These are phyloP conservation scores for Phocoena phocoena DNA, from an alignment of 2,113 vertebrate genomes.

Conservation along the genomic window DNA sequence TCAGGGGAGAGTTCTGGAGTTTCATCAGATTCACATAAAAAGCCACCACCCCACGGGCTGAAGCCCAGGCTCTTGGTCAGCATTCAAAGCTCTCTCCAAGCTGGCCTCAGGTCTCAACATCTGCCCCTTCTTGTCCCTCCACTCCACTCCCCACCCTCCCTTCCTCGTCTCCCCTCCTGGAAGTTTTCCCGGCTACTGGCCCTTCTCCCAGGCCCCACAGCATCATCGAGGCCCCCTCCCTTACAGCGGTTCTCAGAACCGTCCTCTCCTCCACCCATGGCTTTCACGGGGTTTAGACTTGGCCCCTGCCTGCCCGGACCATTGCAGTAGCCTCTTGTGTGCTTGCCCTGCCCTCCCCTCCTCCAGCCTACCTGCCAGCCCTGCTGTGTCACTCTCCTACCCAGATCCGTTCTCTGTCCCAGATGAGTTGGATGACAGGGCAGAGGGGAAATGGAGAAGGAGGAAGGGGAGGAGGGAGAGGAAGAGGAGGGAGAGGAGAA, in stretches of 20 bases:
- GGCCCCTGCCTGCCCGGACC: background rate
- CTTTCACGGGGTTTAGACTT: background rate
- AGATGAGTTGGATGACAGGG: background rate
- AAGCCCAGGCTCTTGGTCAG: background rate
- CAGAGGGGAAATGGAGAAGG: background rate
- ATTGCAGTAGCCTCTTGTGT: background rate
- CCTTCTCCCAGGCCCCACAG: background rate
- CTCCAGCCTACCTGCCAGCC: background rate
- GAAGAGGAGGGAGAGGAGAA: background rate
- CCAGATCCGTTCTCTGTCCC: background rate
- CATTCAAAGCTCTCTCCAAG: background rate
- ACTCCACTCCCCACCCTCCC: background rate
- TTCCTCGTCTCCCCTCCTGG: background rate
- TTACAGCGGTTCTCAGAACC: background rate
- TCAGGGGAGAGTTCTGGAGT: background rate
- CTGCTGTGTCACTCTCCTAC: background rate
- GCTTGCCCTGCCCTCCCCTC: background rate
- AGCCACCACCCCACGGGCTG: rapidly evolving
- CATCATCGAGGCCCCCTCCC: rapidly evolving
- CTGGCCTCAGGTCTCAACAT: background rate
- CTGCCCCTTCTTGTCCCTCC: background rate
- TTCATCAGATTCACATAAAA: background rate
- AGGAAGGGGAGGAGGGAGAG: no score
- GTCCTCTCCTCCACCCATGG: rapidly evolving
- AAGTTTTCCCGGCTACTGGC: background rate